Percentiles rank a stretch among this genome's conserved stretches.
phyloP scores from a whole-genome alignment of 2,113 vertebrate genomes.

The Otis tarda region DNA sequence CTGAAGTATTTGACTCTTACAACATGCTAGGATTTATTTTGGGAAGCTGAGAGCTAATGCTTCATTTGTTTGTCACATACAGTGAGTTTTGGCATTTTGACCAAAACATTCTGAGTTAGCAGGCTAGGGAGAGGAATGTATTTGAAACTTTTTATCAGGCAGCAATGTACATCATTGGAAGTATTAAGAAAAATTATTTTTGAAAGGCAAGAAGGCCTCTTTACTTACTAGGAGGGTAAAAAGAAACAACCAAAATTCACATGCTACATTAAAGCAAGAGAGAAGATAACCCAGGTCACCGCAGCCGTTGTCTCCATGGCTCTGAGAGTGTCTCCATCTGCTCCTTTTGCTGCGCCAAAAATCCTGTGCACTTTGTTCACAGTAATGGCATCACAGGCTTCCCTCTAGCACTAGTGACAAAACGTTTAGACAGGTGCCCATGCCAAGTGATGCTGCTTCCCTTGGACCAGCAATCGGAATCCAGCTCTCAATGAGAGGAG shows the following conservation, averaged over 20 bases:
- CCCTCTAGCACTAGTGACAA: neutral
- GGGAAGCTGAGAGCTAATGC: neutral
- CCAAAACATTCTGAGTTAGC: neutral
- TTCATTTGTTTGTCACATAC: neutral
- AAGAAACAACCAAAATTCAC: neutral
- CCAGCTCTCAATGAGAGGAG: neutral
- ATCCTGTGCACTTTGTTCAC: neutral
- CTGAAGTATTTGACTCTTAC: neutral
- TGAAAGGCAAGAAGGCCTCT: neutral
- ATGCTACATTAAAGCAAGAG: neutral
- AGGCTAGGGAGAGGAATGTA: neutral
- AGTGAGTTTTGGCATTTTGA: neutral
- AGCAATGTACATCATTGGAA: neutral
- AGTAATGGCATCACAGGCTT: rapidly evolving
- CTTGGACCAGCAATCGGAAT: neutral
- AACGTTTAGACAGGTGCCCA: rapidly evolving
- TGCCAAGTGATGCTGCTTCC: neutral
- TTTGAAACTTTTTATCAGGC: neutral
- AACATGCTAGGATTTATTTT: neutral
- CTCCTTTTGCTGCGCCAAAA: neutral
- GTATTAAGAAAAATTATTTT: neutral
- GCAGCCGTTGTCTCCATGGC: rapidly evolving
- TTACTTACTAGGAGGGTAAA: neutral
- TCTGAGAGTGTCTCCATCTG: neutral
- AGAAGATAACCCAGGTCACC: neutral